Base-by-base conservation (phyloP, 2,888 invertebrate species). In the Amphipoea lucens region DNA sequence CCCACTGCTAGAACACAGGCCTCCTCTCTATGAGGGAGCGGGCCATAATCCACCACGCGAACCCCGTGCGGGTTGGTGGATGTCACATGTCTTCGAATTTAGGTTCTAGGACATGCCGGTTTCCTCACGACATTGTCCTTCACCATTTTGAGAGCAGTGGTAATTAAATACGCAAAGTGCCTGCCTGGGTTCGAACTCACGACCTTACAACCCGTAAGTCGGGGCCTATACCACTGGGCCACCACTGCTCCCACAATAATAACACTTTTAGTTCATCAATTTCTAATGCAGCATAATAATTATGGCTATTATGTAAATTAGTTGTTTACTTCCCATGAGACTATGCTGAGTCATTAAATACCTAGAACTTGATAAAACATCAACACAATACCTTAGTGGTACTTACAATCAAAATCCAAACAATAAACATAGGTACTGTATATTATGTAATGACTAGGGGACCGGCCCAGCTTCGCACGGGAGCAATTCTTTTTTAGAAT, bases 291-390 rank as follows among this genome's bases (percentile, higher is more conserved):
- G 45, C 45, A 42, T 73, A 60, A 23, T 40, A 48, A 57, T 48
- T 51, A 70, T 65, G 63, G 12, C 9, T 65, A 48, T 29, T 29
- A 78, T 63, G 63, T 60, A 57, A 78, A 82, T 63, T 71, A n/a
- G 51, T 70, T 74, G 57, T 71, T 69, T 68, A 68, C 45, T 48
- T 23, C 40, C n/a, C 62, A 51, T 54, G 74, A 66, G 63, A 54
- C 60, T 60, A 60, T 63, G 54, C 23, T 11, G 66, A 66, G 60
- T 79, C 79, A 79, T 23, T 51, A 45, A 54, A 62, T 73, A 68
- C 12, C 45, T 68, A 62, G 20, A 74, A 68, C 68, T 63, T 48
- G n/a, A 63, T 40, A 40, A 81, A 81, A 69, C 48, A 68, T 68
- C 17, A 60, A 48, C 40, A 57, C 14, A 67, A 54, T 60, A 40